phyloP scores from a whole-genome alignment of 2,888 invertebrate genomes.

The Lomographa bimaculata region DNA sequence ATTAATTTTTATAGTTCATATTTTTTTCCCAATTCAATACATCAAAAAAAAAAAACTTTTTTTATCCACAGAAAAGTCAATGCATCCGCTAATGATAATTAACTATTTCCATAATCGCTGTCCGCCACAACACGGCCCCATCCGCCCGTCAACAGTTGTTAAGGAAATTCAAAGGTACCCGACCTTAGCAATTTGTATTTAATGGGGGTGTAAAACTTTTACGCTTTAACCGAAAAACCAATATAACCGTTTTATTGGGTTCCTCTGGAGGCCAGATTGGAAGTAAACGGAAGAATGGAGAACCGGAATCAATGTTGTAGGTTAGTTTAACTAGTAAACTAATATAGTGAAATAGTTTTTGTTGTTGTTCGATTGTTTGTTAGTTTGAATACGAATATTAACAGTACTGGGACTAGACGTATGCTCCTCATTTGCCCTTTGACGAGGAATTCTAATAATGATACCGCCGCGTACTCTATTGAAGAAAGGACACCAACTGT shows the following conservation, averaged over 20 bases:
- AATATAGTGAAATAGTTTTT: slow-evolving; percentile 2
- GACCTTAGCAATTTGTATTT: slow-evolving; percentile 27
- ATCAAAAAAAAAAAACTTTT: too few relatives aligned
- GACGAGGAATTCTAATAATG: too few relatives aligned
- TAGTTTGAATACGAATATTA: too few relatives aligned
- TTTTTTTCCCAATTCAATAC: too few relatives aligned
- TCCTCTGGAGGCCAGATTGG: slow-evolving; percentile 19
- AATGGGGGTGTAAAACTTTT: slow-evolving; percentile 28
- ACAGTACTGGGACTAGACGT: too few relatives aligned
- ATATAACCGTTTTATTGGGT: slow-evolving; percentile 25
- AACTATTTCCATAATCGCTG: too few relatives aligned
- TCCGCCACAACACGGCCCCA: slow-evolving; percentile 5
- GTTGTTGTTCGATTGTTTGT: neutral
- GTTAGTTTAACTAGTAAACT: neutral
- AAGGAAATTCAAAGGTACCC: slow-evolving; percentile 23
- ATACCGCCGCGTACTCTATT: too few relatives aligned
- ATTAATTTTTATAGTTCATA: too few relatives aligned
- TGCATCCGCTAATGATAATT: too few relatives aligned
- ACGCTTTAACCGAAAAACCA: slow-evolving; percentile 28
- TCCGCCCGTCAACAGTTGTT: slow-evolving; percentile 22
- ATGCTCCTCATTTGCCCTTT: too few relatives aligned
- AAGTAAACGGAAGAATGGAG: slow-evolving; percentile 17
- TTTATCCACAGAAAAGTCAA: too few relatives aligned
- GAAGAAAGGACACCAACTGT: too few relatives aligned
- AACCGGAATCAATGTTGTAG: slow-evolving; percentile 6